phyloP scores from a whole-genome alignment of 2,888 invertebrate species.

The Dione juno region DNA sequence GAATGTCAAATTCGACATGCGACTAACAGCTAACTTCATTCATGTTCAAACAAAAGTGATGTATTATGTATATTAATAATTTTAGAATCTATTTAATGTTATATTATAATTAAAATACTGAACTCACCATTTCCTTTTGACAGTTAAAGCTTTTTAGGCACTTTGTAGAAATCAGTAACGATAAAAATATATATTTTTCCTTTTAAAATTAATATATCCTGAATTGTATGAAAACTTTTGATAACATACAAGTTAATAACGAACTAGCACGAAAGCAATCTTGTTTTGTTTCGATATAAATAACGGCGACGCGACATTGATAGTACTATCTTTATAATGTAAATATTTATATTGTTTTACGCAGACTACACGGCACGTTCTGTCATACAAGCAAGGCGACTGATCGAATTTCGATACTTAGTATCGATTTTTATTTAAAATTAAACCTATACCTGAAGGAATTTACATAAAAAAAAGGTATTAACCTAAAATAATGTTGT shows the following conservation, averaged over 20 bases:
- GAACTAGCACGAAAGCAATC: conserved; percentile 7
- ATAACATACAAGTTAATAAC: conserved; percentile 1
- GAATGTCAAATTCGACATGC: not conserved
- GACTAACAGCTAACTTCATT: too few relatives aligned
- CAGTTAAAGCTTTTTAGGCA: not conserved
- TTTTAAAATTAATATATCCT: not conserved
- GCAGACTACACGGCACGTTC: not conserved
- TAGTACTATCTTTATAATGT: conserved; percentile 29
- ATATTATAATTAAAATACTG: too few relatives aligned
- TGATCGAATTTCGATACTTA: not conserved
- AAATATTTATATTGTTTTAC: conserved; percentile 19
- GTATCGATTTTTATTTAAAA: too few relatives aligned
- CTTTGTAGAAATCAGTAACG: not conserved
- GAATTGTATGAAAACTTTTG: not conserved
- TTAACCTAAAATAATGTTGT: not conserved
- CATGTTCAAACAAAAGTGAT: not conserved
- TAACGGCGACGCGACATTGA: conserved; percentile 19
- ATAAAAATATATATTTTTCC: not conserved
- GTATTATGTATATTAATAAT: not conserved
- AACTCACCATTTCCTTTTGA: conserved; percentile 14
- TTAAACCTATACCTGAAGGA: not conserved
- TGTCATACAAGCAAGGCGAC: not conserved
- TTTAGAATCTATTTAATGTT: too few relatives aligned
- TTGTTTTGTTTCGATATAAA: conserved; percentile 11
- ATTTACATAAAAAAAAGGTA: not conserved